Evolutionary conservation across 2,888 invertebrate species (phyloP).

Genomic region (Choristoneura rosaceana): DNA sequence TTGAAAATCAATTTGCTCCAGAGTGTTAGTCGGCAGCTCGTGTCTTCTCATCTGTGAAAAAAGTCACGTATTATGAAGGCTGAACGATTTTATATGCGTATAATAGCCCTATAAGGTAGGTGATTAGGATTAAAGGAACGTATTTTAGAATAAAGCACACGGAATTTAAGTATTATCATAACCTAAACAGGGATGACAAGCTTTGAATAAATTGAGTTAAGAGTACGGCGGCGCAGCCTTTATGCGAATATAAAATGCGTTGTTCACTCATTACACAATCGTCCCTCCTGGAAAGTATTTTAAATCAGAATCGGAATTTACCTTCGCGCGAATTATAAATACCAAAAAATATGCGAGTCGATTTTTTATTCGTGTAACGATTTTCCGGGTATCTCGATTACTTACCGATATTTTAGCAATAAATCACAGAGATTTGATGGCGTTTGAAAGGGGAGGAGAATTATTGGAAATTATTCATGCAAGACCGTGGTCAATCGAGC

Average conservation of each 20-base stretch:
- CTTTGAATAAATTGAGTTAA: conserved; percentile 29
- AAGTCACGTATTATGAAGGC: conserved; percentile 75
- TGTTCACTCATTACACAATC: conserved; percentile 20
- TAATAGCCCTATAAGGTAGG: conserved; percentile 61
- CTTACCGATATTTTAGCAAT: conserved; percentile 59
- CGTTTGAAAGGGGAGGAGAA: conserved; percentile 57
- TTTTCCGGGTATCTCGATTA: conserved; percentile 37
- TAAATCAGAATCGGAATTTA: conserved; percentile 18
- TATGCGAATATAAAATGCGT: conserved; percentile 6
- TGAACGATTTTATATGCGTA: conserved; percentile 60
- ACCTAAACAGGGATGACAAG: conserved; percentile 22
- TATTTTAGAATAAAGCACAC: conserved; percentile 23
- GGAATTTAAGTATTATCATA: conserved; percentile 28
- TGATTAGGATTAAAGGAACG: conserved; percentile 54
- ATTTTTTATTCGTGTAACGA: conserved; percentile 29
- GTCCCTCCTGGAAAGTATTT: conserved; percentile 5
- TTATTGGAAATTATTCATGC: conserved; percentile 53
- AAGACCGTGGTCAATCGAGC: conserved; percentile 47
- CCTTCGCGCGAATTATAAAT: conserved; percentile 19
- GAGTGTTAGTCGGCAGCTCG: conserved; percentile 63
- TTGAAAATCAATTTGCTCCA: conserved; percentile 75
- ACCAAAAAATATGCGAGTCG: conserved; percentile 20
- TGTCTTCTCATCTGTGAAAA: conserved; percentile 64
- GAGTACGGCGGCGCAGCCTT: neutral
- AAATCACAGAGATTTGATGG: conserved; percentile 66